phyloP scores from a whole-genome alignment of 2,888 invertebrate genomes.

The Agriotes lineatus region DNA sequence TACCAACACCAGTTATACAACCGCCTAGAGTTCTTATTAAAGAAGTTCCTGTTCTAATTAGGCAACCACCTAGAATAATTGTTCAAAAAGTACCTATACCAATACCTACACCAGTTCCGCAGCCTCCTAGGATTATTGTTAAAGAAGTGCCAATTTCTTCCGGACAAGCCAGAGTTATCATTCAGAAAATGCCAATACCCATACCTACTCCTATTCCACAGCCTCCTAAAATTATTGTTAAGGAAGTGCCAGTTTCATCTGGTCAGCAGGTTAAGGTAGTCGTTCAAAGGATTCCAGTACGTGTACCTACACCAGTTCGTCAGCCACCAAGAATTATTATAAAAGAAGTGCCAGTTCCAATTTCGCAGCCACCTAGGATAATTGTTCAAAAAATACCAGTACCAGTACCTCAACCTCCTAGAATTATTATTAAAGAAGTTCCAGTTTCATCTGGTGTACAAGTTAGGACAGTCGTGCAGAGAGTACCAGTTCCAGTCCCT shows the following conservation, averaged over 20 bases:
- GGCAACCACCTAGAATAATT: conserved; percentile 15
- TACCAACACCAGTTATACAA: neutral
- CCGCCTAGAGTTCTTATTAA: conserved; percentile 9
- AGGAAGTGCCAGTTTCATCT: conserved; percentile 17
- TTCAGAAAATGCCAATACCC: conserved; percentile 2
- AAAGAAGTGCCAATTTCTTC: conserved; percentile 11
- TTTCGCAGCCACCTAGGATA: conserved; percentile 16
- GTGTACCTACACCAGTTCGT: conserved; percentile 10
- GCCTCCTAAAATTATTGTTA: conserved; percentile 20
- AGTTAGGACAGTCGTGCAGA: conserved; percentile 18
- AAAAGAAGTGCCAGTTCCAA: conserved; percentile 5
- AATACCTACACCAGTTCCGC: neutral
- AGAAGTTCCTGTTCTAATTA: conserved; percentile 13
- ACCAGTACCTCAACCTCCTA: conserved; percentile 10
- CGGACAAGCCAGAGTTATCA: conserved; percentile 9
- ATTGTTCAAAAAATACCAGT: conserved; percentile 20
- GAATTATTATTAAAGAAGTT: conserved; percentile 21
- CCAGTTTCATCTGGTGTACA: neutral
- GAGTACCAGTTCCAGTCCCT: conserved; percentile 16
- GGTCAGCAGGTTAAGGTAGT: neutral
- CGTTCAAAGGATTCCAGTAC: conserved; percentile 28
- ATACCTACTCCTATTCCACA: conserved; percentile 16
- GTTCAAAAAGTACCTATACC: conserved; percentile 26
- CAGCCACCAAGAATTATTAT: conserved; percentile 30
- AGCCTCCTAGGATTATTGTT: conserved; percentile 1